Percentiles rank a stretch among this genome's conserved stretches.
phyloP scores from a whole-genome alignment of 2,888 invertebrate species.

The Latrodectus hesperus region DNA sequence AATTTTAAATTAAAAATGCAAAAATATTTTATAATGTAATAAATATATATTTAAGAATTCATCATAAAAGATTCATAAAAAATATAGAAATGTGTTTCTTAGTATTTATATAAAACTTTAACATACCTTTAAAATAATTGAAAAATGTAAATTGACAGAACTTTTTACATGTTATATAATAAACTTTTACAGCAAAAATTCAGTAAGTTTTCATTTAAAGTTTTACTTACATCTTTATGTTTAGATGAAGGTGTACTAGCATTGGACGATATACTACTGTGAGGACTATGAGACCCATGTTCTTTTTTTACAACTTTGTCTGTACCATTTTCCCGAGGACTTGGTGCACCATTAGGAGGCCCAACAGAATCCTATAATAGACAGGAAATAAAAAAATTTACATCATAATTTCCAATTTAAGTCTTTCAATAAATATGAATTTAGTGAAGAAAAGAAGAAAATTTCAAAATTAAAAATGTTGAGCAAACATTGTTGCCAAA shows the following conservation, averaged over 20 bases:
- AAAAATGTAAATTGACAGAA: too few relatives aligned
- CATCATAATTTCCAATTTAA: not conserved
- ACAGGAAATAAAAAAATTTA: not conserved
- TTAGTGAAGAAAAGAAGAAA: not conserved
- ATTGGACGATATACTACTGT: conserved; percentile 70
- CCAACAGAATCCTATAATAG: conserved; percentile 82
- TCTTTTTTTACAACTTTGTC: conserved; percentile 77
- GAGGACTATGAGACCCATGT: conserved; percentile 70
- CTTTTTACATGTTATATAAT: too few relatives aligned
- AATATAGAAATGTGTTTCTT: too few relatives aligned
- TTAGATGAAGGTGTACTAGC: conserved; percentile 70
- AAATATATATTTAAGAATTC: too few relatives aligned
- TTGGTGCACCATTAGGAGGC: conserved; percentile 73
- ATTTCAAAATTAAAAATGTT: not conserved
- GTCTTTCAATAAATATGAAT: not conserved
- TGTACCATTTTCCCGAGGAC: conserved; percentile 69
- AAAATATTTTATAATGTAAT: too few relatives aligned
- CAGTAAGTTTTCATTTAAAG: not conserved
- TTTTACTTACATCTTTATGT: conserved; percentile 68
- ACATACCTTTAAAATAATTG: too few relatives aligned
- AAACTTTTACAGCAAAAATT: too few relatives aligned
- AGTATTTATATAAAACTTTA: too few relatives aligned
- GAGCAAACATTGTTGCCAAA: not conserved
- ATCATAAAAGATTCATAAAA: too few relatives aligned
- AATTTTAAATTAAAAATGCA: too few relatives aligned